These are phyloP conservation scores for Paralinhomoeus sp. DNA, from an alignment of 2,888 invertebrate species.

Conservation along the genomic window DNA sequence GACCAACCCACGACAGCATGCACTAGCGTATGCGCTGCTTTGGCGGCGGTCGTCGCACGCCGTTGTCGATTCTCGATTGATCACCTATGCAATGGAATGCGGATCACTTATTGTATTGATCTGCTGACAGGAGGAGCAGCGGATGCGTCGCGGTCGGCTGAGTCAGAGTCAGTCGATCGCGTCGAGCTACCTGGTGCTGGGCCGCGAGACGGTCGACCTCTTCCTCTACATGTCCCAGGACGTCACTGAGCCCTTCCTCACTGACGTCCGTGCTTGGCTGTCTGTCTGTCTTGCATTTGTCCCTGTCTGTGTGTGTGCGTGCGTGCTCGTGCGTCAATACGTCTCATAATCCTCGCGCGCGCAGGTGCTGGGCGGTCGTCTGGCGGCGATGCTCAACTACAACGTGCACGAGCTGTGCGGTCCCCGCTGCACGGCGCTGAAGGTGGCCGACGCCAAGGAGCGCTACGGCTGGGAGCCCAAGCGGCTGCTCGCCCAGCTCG, in stretches of 20 bases:
- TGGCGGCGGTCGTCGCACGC: no score
- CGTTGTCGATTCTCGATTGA: no score
- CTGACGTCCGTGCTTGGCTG: constrained; percentile 38
- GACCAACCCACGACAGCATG: no score
- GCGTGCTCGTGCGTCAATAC: no score
- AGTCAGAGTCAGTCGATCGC: constrained; percentile 64
- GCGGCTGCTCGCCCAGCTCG: constrained; percentile 63
- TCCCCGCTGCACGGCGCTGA: constrained; percentile 15
- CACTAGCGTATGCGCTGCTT: no score
- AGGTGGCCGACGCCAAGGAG: constrained; percentile 43
- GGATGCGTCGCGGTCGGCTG: constrained; percentile 30
- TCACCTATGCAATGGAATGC: no score
- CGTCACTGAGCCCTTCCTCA: constrained; percentile 77
- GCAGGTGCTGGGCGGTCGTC: constrained; percentile 60
- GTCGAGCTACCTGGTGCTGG: constrained; percentile 63
- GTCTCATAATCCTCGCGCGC: no score
- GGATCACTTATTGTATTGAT: no score
- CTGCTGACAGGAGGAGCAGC: no score
- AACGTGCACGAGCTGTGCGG: constrained; percentile 89
- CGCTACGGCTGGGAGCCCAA: constrained; percentile 95
- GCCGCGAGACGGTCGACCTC: constrained; percentile 90
- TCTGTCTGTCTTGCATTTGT: no score
- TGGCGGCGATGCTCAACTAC: constrained; percentile 94
- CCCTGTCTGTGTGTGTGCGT: no score
- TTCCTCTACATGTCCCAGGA: constrained; percentile 74